A percentile compares a stretch with the other conserved stretches of the same genome.
phyloP scores from a whole-genome alignment of 1,140 invertebrate species.

The Ephestia elutella region DNA sequence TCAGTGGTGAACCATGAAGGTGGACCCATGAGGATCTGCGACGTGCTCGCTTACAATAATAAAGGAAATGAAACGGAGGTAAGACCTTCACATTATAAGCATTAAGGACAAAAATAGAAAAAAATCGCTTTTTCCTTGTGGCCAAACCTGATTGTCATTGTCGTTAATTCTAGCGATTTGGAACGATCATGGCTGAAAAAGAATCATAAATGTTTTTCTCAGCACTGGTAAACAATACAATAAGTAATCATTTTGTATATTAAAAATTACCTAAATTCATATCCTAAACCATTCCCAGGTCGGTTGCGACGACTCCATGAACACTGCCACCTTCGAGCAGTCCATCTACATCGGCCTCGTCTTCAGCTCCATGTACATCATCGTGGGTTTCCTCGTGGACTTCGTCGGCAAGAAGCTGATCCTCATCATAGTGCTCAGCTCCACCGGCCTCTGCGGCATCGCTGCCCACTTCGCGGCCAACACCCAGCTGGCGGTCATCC shows the following conservation, averaged over 20 bases:
- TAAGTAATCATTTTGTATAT: too few relatives aligned
- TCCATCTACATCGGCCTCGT: constrained; percentile 66
- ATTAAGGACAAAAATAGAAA: too few relatives aligned
- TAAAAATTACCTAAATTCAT: too few relatives aligned
- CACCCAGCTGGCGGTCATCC: constrained; percentile 43
- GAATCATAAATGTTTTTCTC: too few relatives aligned
- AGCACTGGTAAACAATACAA: too few relatives aligned
- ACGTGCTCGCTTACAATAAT: constrained; percentile 35
- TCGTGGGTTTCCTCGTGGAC: constrained; percentile 63
- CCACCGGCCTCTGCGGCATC: constrained; percentile 49
- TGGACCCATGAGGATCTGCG: constrained; percentile 47
- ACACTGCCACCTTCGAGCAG: constrained; percentile 53
- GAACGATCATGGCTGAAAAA: too few relatives aligned
- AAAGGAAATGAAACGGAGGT: constrained; percentile 41
- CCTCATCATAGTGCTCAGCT: constrained; percentile 38
- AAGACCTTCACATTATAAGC: not conserved
- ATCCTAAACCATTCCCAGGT: not conserved
- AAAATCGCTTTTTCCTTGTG: too few relatives aligned
- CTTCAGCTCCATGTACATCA: constrained; percentile 64
- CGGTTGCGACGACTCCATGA: constrained; percentile 57
- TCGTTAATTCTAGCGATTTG: too few relatives aligned
- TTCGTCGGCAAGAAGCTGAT: constrained; percentile 61
- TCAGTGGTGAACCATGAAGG: constrained; percentile 54
- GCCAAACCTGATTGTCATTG: too few relatives aligned
- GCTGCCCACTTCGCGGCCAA: constrained; percentile 39